These are phyloP conservation scores for Diplodus sargus DNA, from an alignment of 2,797 vertebrate species.

Conservation along the genomic window DNA sequence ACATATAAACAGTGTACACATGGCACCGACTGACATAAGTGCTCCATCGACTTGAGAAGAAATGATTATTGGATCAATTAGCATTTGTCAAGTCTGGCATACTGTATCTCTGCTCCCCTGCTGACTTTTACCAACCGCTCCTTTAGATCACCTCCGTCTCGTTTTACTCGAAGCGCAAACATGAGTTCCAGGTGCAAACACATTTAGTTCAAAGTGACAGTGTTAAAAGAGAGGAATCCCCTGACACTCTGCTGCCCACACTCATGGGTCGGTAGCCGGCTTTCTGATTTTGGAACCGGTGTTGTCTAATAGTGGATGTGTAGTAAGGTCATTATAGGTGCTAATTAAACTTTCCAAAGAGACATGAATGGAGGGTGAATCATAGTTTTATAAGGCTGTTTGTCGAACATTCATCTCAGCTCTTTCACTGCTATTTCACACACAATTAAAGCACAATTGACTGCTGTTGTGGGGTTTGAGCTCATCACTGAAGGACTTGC, in stretches of 20 bases:
- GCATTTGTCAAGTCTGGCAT: background rate
- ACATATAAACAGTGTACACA: background rate
- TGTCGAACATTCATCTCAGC: background rate
- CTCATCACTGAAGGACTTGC: slow-evolving; percentile 6
- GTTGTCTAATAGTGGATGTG: slow-evolving; percentile 5
- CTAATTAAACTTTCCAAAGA: slow-evolving; percentile 15
- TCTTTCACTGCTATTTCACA: background rate
- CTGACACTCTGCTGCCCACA: slow-evolving; percentile 35
- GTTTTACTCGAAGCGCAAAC: slow-evolving; percentile 46
- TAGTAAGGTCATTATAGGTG: slow-evolving; percentile 13
- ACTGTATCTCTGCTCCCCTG: background rate
- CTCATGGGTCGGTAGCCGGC: slow-evolving; percentile 36
- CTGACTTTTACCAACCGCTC: slow-evolving; percentile 35
- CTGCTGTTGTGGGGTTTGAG: slow-evolving; percentile 1
- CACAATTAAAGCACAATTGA: slow-evolving; percentile 24
- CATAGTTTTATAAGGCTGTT: slow-evolving; percentile 10
- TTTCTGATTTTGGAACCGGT: slow-evolving; percentile 18
- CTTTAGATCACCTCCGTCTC: slow-evolving; percentile 10
- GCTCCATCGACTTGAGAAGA: background rate
- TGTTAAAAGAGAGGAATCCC: slow-evolving; percentile 78
- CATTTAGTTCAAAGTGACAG: slow-evolving; percentile 65
- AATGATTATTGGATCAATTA: background rate
- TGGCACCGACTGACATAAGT: background rate
- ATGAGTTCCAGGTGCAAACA: slow-evolving; percentile 73
- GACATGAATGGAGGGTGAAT: background rate